These are phyloP conservation scores for Magallana nippona DNA, from an alignment of 2,888 invertebrate species.

Conservation along the genomic window DNA sequence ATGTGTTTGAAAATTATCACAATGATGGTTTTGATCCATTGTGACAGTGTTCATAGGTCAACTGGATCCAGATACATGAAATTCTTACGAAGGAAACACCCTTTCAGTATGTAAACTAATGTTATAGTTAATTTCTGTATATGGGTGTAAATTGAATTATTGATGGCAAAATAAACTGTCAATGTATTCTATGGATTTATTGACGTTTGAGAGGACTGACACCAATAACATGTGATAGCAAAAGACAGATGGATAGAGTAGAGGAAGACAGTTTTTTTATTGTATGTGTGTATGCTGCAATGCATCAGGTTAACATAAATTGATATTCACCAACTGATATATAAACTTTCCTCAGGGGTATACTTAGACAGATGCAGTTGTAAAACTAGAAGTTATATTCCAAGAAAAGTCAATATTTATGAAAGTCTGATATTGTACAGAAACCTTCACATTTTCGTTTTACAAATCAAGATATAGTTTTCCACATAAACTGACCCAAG, in stretches of 20 bases:
- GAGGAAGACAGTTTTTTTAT: not conserved
- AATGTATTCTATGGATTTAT: slow-evolving; percentile 19
- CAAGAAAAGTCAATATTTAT: not conserved
- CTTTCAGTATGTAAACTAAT: not conserved
- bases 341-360: not conserved
- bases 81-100: slow-evolving; percentile 10
- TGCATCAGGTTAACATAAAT: not conserved
- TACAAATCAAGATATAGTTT: slow-evolving; percentile 3
- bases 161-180: slow-evolving; percentile 12
- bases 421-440: not conserved
- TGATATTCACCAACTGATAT: not conserved
- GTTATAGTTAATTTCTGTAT: not conserved
- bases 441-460: not conserved
- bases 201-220: not conserved
- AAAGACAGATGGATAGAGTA: not conserved
- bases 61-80: not conserved
- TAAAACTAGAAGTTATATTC: not conserved
- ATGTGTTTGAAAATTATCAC: slow-evolving; percentile 17
- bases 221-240: not conserved
- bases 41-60: not conserved
- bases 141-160: slow-evolving; percentile 10
- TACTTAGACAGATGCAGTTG: not conserved
- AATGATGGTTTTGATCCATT: not conserved
- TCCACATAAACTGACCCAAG: not conserved
- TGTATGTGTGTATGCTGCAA: too few relatives aligned